These are phyloP conservation scores for Temnothorax longispinosus DNA, from an alignment of 1,140 invertebrate species.

Conservation along the genomic window DNA sequence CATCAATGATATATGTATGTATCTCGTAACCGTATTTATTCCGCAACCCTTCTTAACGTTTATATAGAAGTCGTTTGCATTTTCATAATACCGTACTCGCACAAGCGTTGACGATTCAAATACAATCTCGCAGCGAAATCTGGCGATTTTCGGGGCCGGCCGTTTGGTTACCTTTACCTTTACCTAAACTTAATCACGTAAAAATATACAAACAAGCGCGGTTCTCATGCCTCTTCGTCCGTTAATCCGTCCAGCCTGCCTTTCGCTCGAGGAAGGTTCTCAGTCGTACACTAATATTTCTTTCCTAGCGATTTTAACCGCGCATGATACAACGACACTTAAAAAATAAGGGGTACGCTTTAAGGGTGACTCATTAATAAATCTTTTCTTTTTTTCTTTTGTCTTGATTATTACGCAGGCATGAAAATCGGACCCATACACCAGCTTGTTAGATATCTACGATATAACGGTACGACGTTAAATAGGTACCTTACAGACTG, in stretches of 20 bases:
- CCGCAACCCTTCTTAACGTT: slow-evolving; percentile 28
- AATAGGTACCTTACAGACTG: slow-evolving; percentile 43
- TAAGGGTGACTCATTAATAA: slow-evolving; percentile 8
- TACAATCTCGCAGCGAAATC: slow-evolving; percentile 26
- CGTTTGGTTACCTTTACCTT: too few species aligned
- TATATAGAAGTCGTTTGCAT: slow-evolving; percentile 48
- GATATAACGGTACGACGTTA: slow-evolving; percentile 67
- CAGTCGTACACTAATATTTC: background rate
- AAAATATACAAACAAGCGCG: slow-evolving; percentile 36
- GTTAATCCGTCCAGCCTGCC: background rate
- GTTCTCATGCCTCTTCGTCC: background rate
- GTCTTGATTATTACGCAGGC: slow-evolving; percentile 76
- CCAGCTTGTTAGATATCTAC: slow-evolving; percentile 82
- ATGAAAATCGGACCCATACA: slow-evolving; percentile 84
- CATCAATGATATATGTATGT: slow-evolving; percentile 26
- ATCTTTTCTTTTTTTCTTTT: slow-evolving; percentile 53
- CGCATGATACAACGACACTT: background rate
- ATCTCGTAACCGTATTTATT: slow-evolving; percentile 34
- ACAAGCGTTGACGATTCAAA: background rate
- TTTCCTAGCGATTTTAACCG: background rate
- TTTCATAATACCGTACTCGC: background rate
- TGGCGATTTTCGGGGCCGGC: slow-evolving; percentile 38
- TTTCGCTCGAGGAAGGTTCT: background rate
- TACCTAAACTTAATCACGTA: background rate
- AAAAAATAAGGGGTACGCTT: slow-evolving; percentile 8